Evolutionary conservation across 2,113 vertebrate genomes (phyloP), one percentile per base, ranked within the genome.

Genomic region (Gracilinanus agilis): DNA sequence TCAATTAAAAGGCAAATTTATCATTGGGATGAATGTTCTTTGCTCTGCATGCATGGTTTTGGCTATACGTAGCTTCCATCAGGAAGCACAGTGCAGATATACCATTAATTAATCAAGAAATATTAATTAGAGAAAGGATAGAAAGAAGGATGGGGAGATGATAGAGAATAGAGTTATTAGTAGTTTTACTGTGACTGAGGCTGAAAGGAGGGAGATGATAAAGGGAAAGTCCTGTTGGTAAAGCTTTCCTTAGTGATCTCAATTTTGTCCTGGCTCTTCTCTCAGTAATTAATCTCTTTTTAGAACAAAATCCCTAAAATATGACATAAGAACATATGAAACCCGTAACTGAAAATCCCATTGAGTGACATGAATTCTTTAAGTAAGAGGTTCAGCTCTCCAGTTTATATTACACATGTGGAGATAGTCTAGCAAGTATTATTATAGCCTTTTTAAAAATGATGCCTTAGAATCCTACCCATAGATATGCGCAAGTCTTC

Each of bases 351-450:
- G n/a, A n/a, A 94, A 93, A 54, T 24, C 13, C 8, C 23, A 53
- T 53, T 96, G 92, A 40, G 9, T 83, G 58, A 91, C 11, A 54
- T 44, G 55, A 89, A 55, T 90, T 93, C 58, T 92, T 44, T 19
- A 54, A 19, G 25, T 53, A 91, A 40, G 54, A n/a, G 2, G 13
- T 1, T 90, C 54, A 91, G 8, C 89, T 93, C 9, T 94, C 53
- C 21, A n/a, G 58, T 83, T 92, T 44, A 56, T 75, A 90, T 95
- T 88, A 55, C 11, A 19, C 53, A 56, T 24, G 9, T 44, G 67
- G 44, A 54, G 34, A 61, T 55, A 90, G 3, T 53, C 54, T 89
- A 19, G 24, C 1, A 40, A 13, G 34, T 4, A 40, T 5, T 40
- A 83, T 83, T 40, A 75, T 83, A 40, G 21, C 7, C 67, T 83